Evolutionary conservation across 2,888 invertebrate genomes (phyloP).

Genomic region (Strigamia transsilvanica): DNA sequence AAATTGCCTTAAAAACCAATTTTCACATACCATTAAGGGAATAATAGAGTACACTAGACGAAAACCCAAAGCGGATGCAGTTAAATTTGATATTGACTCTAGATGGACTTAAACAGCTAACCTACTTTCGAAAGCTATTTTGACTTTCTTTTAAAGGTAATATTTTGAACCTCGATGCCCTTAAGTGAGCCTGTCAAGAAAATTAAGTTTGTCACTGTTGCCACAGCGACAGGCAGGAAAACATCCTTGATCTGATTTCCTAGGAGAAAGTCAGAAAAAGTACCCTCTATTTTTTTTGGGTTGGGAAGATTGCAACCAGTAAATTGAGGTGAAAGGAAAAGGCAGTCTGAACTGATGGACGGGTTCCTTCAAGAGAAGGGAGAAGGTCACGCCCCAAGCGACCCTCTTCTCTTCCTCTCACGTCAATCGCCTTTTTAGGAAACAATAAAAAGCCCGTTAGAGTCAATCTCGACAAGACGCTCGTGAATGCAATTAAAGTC

Average conservation of each 20-base stretch:
- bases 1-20: constrained; percentile 25
- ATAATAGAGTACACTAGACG: not conserved
- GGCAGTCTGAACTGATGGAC: constrained; percentile 27
- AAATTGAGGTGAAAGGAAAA: constrained; percentile 36
- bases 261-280: constrained; percentile 32
- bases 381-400: constrained; percentile 39
- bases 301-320: constrained; percentile 30
- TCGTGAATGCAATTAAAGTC: constrained; percentile 38
- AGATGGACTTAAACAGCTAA: not conserved
- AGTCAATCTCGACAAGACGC: constrained; percentile 44
- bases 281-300: constrained; percentile 4
- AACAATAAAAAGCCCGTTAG: constrained; percentile 44
- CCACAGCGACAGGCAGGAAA: constrained; percentile 51
- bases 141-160: constrained; percentile 51
- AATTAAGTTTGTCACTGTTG: constrained; percentile 52
- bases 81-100: constrained; percentile 25
- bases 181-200: constrained; percentile 41
- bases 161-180: constrained; percentile 34
- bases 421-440: constrained; percentile 44
- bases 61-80: constrained; percentile 20
- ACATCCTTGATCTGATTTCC: constrained; percentile 52
- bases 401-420: constrained; percentile 24
- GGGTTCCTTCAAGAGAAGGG: constrained; percentile 13
- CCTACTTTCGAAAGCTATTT: constrained; percentile 31
- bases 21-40: not conserved